Conservation (phyloP, 2,797 vertebrate genomes). For the Petrocephalus sullivani region DNA sequence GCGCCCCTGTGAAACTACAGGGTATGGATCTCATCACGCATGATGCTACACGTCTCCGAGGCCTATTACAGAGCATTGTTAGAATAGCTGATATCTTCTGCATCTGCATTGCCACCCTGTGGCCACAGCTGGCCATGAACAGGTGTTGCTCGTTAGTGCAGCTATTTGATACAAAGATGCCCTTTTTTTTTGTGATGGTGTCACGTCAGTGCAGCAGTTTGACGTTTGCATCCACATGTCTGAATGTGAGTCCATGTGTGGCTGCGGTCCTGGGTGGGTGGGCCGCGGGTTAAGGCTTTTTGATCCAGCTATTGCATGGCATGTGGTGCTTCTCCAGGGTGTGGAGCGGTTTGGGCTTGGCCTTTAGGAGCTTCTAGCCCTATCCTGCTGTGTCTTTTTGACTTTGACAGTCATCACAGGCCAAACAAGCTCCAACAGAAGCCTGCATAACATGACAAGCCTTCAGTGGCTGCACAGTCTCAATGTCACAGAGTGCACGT, state of each 20-base stretch:
- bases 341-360: not conserved
- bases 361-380: not conserved
- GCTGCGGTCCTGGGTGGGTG: not conserved
- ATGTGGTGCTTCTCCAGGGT: not conserved
- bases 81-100: not conserved
- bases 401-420: not conserved
- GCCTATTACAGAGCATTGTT: not conserved
- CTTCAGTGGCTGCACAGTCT: not conserved
- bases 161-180: not conserved
- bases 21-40: not conserved
- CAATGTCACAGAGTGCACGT: not conserved
- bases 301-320: not conserved
- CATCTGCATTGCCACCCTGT: not conserved
- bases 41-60: not conserved
- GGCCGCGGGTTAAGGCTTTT: not conserved
- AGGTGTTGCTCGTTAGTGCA: not conserved
- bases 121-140: not conserved
- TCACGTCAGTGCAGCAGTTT: not conserved
- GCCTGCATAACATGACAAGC: not conserved
- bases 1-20: not conserved
- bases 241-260: not conserved
- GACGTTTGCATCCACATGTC: not conserved
- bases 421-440: not conserved
- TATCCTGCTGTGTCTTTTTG: not conserved
- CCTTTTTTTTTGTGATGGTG: not conserved